Base-by-base conservation (phyloP, 2,888 invertebrate species). In the Parapristionchus giblindavisi region DNA sequence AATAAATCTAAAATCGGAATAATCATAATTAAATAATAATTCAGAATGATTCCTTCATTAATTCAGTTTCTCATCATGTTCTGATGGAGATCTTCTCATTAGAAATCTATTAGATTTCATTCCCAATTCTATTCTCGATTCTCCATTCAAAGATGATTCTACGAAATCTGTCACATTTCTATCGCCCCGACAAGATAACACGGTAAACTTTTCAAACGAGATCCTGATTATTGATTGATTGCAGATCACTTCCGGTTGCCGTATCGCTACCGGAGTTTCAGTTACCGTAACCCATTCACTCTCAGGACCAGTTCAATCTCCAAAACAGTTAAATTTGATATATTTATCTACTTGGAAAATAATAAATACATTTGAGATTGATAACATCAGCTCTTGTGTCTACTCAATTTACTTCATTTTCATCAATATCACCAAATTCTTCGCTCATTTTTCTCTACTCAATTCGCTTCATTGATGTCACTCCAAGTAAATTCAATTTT, bases 271-370 rank as follows among this genome's bases (percentile, higher is more conserved):
- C 32, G 68, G 51, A 52, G 52, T 52, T 4, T 68, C 68, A 3
- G n/a, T 68, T 1, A 21, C 38, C n/a, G 38, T 68, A 24, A 68
- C 68, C 27, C 68, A 68, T 52, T 68, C 68, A 14, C 36, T 68
- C 14, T 51, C 68, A 1, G 68, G 68, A 1, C 52, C 68, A 0
- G 68, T 68, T 27, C 68, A 52, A n/a, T 24, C 6, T 34, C 52
- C 68, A 5, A 68, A 52, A 11, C 4, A 52, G 68, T 68, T 27
- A 5, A 21, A 48, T 36, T 29, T 1, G 11, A 40, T 63, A 29
- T n/a, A 3, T 6, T 34, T 27, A 21, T 43, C 8, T 43, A 17
- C 43, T 43, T 17, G 8, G 43, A 8, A 8, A 43, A 43, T 43
- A 43, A 43, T 43, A 17, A 54, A 24, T 54, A 54, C 6, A 14